phyloP scores from a whole-genome alignment of 2,888 invertebrate genomes.

The Blomia tropicalis region DNA sequence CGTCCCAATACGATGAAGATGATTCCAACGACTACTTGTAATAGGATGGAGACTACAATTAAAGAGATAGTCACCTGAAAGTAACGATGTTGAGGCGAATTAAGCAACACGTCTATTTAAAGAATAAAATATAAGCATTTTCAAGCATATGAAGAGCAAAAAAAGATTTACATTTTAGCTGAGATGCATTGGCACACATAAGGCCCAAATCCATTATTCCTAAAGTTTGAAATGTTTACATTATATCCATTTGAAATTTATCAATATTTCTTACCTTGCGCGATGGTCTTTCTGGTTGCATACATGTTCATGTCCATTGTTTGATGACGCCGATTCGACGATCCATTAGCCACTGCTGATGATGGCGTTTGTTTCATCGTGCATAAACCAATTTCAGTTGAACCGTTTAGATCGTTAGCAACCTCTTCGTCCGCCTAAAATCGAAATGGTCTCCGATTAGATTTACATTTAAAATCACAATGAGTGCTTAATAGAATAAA shows the following conservation, averaged over 20 bases:
- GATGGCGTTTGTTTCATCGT: constrained; percentile 1
- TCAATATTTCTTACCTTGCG: constrained; percentile 29
- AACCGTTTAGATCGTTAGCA: constrained; percentile 10
- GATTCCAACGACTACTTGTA: constrained; percentile 30
- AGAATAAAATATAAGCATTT: not conserved
- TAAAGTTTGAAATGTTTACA: not conserved
- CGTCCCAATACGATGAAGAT: constrained; percentile 30
- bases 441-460: too few relatives aligned
- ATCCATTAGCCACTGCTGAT: not conserved
- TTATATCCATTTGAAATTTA: not conserved
- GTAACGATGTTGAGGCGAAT: constrained; percentile 20
- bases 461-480: not conserved
- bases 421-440: constrained; percentile 23
- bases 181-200: constrained; percentile 31
- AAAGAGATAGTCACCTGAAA: constrained; percentile 23
- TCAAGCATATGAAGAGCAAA: not conserved
- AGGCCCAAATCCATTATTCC: constrained; percentile 31
- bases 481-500: too few relatives aligned
- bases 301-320: constrained; percentile 31
- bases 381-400: not conserved
- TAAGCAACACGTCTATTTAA: constrained; percentile 25
- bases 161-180: constrained; percentile 27
- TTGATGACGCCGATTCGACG: not conserved
- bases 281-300: constrained; percentile 31
- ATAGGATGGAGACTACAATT: constrained; percentile 22